Percentiles rank a stretch among this genome's conserved stretches.
Evolutionary conservation across 2,113 vertebrate species (phyloP).

Genomic region (Sebastes schlegelii): DNA sequence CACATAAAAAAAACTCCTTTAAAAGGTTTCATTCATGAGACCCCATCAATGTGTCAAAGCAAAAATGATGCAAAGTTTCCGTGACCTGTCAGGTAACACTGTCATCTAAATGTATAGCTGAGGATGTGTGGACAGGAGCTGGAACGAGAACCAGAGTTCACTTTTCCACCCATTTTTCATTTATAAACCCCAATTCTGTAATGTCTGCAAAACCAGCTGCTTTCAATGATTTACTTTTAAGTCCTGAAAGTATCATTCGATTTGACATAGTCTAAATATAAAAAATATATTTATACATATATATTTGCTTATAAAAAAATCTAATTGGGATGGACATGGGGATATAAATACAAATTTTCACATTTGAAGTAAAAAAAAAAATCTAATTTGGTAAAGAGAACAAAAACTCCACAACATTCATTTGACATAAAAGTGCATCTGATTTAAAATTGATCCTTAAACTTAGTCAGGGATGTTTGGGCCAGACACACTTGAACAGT

Average conservation of each 20-base stretch:
- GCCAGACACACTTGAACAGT: conserved; percentile 28
- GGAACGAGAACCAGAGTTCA: conserved; percentile 58
- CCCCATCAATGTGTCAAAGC: not conserved
- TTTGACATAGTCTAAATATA: conserved; percentile 90
- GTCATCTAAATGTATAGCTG: conserved; percentile 27
- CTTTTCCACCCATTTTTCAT: conserved; percentile 78
- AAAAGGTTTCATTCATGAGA: conserved; percentile 31
- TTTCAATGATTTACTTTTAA: conserved; percentile 73
- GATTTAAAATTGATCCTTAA: conserved; percentile 78
- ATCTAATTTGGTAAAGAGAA: conserved; percentile 58
- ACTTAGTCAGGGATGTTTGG: conserved; percentile 36
- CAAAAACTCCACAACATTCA: conserved; percentile 88
- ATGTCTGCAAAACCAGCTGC: conserved; percentile 97
- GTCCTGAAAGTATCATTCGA: conserved; percentile 79
- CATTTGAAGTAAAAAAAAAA: conserved; percentile 75
- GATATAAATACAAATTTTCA: conserved; percentile 93
- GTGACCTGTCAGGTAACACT: conserved; percentile 41
- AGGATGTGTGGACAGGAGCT: conserved; percentile 25
- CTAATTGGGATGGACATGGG: conserved; percentile 83
- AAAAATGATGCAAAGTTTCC: conserved; percentile 35
- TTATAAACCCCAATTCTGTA: conserved; percentile 79
- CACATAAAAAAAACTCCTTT: conserved; percentile 9
- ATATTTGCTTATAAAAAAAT: conserved; percentile 86
- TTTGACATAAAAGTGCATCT: conserved; percentile 93
- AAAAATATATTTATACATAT: conserved; percentile 93